Conservation (phyloP, 2,797 vertebrate species). For the Poeciliopsis presidionis region DNA sequence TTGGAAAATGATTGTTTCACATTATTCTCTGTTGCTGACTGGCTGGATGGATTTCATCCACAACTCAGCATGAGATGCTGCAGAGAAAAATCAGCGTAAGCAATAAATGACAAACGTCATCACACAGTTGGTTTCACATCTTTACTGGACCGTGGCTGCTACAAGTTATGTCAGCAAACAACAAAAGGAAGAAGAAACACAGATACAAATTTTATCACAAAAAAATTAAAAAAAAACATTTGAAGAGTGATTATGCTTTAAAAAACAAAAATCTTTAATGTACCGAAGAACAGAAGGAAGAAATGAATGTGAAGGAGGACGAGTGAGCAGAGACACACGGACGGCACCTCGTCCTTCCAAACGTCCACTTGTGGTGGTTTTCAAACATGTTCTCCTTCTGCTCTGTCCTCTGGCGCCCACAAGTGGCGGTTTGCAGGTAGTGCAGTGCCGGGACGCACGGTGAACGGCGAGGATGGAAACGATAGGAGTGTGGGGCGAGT, state of each 20-base stretch:
- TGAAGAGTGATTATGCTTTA: conserved; percentile 49
- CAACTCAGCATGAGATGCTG: too few species aligned
- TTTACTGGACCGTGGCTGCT: conserved; percentile 74
- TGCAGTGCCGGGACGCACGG: conserved; percentile 48
- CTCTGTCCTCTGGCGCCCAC: conserved; percentile 54
- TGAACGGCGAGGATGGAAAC: conserved; percentile 46
- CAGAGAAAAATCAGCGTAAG: not conserved
- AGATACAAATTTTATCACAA: conserved; percentile 41
- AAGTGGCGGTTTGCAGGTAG: conserved; percentile 35
- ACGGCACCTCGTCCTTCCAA: not conserved
- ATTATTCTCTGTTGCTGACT: not conserved
- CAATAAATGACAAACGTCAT: conserved; percentile 4
- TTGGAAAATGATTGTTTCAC: not conserved
- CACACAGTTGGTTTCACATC: conserved; percentile 60
- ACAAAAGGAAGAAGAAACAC: conserved; percentile 53
- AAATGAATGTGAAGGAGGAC: conserved; percentile 6
- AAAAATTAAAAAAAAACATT: conserved; percentile 24
- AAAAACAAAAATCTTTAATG: conserved; percentile 55
- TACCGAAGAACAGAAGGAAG: conserved; percentile 26
- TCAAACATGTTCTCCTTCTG: not conserved
- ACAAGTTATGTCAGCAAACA: conserved; percentile 59
- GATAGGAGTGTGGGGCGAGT: conserved; percentile 10
- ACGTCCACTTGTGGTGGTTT: not conserved
- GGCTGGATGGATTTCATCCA: not conserved
- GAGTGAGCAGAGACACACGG: conserved; percentile 9